Evolutionary conservation across 2,888 invertebrate species (phyloP).

Genomic region (Blera fallax): DNA sequence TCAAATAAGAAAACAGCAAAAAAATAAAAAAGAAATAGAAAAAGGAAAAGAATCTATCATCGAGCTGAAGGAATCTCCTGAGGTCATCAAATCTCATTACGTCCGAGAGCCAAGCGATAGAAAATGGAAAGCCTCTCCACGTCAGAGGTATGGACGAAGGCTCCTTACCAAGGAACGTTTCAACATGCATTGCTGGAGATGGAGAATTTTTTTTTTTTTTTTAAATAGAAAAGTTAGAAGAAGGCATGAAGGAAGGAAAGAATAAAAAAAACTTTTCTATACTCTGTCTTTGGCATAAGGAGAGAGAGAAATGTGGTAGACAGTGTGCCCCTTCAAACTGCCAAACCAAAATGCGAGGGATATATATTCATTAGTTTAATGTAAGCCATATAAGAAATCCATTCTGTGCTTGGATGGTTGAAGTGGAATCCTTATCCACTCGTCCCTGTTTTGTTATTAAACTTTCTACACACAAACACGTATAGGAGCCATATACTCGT

Average conservation of each 20-base stretch:
- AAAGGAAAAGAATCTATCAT: constrained; percentile 65
- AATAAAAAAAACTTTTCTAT: constrained; percentile 25
- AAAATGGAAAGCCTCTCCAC: constrained; percentile 69
- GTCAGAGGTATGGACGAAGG: constrained; percentile 36
- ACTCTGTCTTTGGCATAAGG: constrained; percentile 1
- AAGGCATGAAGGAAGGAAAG: background rate
- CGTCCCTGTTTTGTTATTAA: constrained; percentile 67
- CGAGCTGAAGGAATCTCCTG: constrained; percentile 69
- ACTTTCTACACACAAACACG: constrained; percentile 47
- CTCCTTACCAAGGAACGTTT: background rate
- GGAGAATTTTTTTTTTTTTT: constrained; percentile 33
- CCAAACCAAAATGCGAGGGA: constrained; percentile 65
- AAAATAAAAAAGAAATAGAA: background rate
- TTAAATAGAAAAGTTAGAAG: constrained; percentile 41
- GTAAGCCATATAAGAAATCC: constrained; percentile 66
- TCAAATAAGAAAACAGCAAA: constrained; percentile 13
- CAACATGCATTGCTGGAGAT: constrained; percentile 47
- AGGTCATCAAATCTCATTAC: constrained; percentile 73
- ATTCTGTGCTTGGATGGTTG: constrained; percentile 38
- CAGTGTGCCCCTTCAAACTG: constrained; percentile 51
- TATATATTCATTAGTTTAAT: constrained; percentile 73
- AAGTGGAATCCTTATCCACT: constrained; percentile 65
- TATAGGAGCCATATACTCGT: background rate
- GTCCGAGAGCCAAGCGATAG: constrained; percentile 67
- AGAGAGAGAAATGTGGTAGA: constrained; percentile 13